Percentiles rank a stretch among this genome's conserved stretches.
phyloP scores from a whole-genome alignment of 2,797 vertebrate species.

The Anableps anableps region DNA sequence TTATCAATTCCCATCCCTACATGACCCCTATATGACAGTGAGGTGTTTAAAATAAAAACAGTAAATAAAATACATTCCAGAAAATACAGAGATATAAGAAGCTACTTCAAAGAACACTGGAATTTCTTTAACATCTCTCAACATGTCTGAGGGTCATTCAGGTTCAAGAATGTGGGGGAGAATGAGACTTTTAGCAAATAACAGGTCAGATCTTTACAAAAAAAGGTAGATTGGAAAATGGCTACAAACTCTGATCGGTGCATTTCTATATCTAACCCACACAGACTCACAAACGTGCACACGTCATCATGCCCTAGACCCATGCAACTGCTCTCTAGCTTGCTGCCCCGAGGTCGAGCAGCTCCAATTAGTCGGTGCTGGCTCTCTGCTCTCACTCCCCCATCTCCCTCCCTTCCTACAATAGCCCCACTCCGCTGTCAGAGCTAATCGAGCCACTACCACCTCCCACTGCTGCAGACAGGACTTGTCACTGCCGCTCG shows the following conservation, averaged over 20 bases:
- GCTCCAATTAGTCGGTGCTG: constrained; percentile 67
- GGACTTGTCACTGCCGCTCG: constrained; percentile 78
- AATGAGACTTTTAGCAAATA: not conserved
- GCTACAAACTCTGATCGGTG: not conserved
- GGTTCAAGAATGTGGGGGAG: not conserved
- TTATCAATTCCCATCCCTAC: no score
- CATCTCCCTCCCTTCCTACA: constrained; percentile 24
- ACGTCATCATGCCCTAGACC: constrained; percentile 40
- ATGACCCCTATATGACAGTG: no score
- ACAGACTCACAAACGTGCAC: constrained; percentile 15
- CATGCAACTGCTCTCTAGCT: constrained; percentile 49
- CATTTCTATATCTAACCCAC: constrained; percentile 25
- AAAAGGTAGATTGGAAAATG: no score
- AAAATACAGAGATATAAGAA: not conserved
- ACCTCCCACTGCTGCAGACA: constrained; percentile 79
- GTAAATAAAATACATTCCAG: not conserved
- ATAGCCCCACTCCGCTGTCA: constrained; percentile 65
- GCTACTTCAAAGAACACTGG: not conserved
- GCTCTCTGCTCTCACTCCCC: constrained; percentile 28
- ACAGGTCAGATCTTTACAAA: constrained; percentile 18
- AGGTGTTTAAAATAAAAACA: not conserved
- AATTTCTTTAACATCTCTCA: not conserved
- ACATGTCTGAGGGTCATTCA: not conserved
- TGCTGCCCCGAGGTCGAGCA: constrained; percentile 64
- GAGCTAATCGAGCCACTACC: constrained; percentile 81